These are phyloP conservation scores for Columbina picui DNA, from an alignment of 2,113 vertebrate genomes.

Conservation along the genomic window DNA sequence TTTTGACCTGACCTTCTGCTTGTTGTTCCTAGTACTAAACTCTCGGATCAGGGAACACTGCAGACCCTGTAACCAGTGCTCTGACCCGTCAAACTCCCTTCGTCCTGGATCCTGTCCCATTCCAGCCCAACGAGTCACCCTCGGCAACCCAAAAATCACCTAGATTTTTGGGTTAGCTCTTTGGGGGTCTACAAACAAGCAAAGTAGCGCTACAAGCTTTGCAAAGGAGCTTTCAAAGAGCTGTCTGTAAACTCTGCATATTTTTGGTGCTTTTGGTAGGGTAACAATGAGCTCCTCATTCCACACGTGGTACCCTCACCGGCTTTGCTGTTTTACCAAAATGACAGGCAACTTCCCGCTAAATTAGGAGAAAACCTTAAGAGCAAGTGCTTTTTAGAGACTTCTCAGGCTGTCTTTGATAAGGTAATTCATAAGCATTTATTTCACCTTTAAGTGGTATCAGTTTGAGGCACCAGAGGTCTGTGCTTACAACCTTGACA, in stretches of 20 bases:
- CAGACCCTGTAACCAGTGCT: neutral
- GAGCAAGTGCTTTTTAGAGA: neutral
- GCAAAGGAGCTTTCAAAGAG: neutral
- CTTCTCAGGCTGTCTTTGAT: neutral
- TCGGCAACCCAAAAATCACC: neutral
- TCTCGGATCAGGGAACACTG: neutral
- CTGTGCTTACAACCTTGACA: neutral
- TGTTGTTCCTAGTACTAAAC: fast-evolving
- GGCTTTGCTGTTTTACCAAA: fast-evolving
- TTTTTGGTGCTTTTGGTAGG: neutral
- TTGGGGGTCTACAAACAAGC: neutral
- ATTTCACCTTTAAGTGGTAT: neutral
- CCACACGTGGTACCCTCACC: neutral
- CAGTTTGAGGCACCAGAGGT: neutral
- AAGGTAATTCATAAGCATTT: neutral
- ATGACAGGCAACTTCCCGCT: neutral
- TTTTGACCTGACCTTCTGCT: neutral
- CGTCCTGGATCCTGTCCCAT: fast-evolving
- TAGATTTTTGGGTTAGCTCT: neutral
- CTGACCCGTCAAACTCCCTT: neutral
- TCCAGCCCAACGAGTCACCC: neutral
- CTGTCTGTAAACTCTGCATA: neutral
- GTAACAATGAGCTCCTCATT: neutral
- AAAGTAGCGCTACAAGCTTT: neutral
- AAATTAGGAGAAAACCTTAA: neutral